Evolutionary conservation across 2,888 invertebrate species (phyloP).

Genomic region (Tupiocoris notatus): DNA sequence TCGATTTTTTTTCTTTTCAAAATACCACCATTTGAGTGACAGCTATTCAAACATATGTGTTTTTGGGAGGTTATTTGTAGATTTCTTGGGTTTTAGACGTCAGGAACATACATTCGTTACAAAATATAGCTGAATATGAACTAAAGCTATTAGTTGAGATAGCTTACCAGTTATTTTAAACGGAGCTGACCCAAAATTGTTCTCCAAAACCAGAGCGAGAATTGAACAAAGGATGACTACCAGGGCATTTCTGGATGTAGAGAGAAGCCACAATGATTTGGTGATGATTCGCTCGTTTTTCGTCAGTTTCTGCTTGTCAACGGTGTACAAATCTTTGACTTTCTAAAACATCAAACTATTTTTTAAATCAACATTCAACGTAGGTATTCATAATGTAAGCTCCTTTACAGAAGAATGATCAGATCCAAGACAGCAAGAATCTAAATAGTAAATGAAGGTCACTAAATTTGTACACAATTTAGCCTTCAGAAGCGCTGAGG

Average conservation of each 20-base stretch:
- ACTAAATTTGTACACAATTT: too few species aligned
- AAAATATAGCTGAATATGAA: conserved; percentile 13
- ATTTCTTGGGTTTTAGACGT: too few species aligned
- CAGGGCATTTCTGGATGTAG: conserved; percentile 81
- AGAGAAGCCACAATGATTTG: conserved; percentile 71
- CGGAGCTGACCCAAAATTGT: conserved; percentile 58
- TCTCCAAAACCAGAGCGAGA: conserved; percentile 61
- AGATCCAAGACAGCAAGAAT: too few species aligned
- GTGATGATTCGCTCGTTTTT: conserved; percentile 55
- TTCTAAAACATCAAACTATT: conserved; percentile 63
- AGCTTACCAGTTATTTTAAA: conserved; percentile 70
- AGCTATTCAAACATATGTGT: too few species aligned
- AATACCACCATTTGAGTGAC: too few species aligned
- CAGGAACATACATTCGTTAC: too few species aligned
- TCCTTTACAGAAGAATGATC: too few species aligned
- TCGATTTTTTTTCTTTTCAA: too few species aligned
- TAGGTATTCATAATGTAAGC: too few species aligned
- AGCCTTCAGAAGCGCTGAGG: too few species aligned
- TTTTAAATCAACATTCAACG: too few species aligned
- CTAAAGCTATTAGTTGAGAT: conserved; percentile 1
- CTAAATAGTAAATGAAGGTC: too few species aligned
- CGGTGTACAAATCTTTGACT: conserved; percentile 67
- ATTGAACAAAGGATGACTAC: conserved; percentile 72
- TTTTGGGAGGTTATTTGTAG: background rate
- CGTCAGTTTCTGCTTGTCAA: conserved; percentile 54